Evolutionary conservation across 2,797 vertebrate genomes (phyloP), one percentile per base, ranked within the genome.

Genomic region (Salarias fasciatus): DNA sequence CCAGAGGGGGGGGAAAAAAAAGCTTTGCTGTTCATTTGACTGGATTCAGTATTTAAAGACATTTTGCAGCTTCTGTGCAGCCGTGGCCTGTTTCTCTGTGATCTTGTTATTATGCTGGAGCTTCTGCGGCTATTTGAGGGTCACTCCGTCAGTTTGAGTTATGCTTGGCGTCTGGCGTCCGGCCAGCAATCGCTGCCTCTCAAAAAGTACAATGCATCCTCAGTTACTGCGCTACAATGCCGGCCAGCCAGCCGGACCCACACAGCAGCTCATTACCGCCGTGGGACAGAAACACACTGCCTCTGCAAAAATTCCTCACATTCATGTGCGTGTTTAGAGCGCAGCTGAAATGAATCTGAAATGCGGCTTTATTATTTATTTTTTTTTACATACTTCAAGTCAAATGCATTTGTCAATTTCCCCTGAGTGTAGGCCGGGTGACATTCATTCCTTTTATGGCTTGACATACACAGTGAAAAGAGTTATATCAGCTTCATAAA

Each of bases 111-210:
- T 80, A 79, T 84, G 85, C 79, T 43, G 6, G 48, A 75, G 69
- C 70, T 59, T 77, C 46, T 13, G 63, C 64, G 51, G 67, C 79
- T 71, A 74, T 91, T 89, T 86, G 73, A 87, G 83, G 76, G 75
- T 89, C 81, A 87, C 58, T 90, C 78, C 83, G 86, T 85, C 87
- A 86, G 72, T 88, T 60, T 86, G 74, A 88, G 85, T 89, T 85
- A 89, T 86, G 75, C 72, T 82, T 81, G 77, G 70, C 59, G 62
- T 84, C 83, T 88, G 84, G 87, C 80, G 54, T 41, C 46, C 55
- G 74, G 76, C 82, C 82, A 90, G 76, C 68, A 85, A 69, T 53
- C 80, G 61, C 30, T 38, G 68, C 75, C 73, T 85, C 61, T 85
- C 48, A 70, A 80, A 80, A 75, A 58, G 60, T 75, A 75, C 65